These are phyloP conservation scores for Caenorhabditis panamensis DNA, from an alignment of 2,888 invertebrate species.

Conservation along the genomic window DNA sequence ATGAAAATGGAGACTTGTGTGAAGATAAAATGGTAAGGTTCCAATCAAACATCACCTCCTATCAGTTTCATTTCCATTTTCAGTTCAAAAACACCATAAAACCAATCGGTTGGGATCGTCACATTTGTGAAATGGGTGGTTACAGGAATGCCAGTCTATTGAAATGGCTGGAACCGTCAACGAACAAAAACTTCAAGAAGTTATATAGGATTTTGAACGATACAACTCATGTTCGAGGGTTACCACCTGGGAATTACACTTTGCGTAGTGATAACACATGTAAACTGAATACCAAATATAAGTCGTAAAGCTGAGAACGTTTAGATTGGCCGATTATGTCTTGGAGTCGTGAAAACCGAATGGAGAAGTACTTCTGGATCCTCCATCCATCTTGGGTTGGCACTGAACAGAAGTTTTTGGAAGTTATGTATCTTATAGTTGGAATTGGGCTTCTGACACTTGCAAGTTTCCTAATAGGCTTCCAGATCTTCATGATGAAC, in stretches of 20 bases:
- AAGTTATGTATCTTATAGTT: constrained; percentile 45
- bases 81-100: constrained; percentile 52
- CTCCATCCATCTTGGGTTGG: constrained; percentile 58
- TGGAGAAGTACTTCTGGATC: constrained; percentile 57
- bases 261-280: constrained; percentile 42
- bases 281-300: neutral
- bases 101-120: constrained; percentile 47
- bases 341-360: neutral
- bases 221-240: constrained; percentile 6
- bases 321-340: constrained; percentile 21
- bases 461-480: constrained; percentile 19
- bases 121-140: constrained; percentile 62
- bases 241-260: constrained; percentile 33
- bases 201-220: constrained; percentile 43
- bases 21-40: constrained; percentile 31
- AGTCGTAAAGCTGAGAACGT: neutral
- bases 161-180: constrained; percentile 43
- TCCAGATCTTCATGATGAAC: constrained; percentile 46
- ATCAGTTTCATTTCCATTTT: neutral
- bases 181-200: constrained; percentile 55
- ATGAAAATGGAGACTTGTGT: constrained; percentile 32
- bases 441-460: constrained; percentile 34
- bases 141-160: constrained; percentile 46
- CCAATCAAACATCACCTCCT: neutral
- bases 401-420: constrained; percentile 52